These are phyloP conservation scores for Streptopelia turtur DNA, from an alignment of 2,797 vertebrate species.

Conservation along the genomic window DNA sequence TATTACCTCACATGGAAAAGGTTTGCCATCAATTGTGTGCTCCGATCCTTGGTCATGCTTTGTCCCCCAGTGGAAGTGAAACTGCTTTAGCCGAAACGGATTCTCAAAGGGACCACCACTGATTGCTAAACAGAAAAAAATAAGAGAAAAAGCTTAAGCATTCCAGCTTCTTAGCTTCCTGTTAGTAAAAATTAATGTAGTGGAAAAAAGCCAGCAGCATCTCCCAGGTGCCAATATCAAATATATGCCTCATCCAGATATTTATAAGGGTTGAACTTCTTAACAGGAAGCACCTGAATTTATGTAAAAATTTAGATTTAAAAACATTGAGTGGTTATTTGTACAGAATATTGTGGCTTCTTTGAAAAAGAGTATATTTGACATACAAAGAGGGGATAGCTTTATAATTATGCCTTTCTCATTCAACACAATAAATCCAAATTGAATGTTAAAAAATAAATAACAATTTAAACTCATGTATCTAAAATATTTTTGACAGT, in stretches of 20 bases:
- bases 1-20: conserved; percentile 90
- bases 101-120: conserved; percentile 89
- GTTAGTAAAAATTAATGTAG: not conserved
- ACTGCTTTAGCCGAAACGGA: conserved; percentile 92
- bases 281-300: not conserved
- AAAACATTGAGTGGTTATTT: not conserved
- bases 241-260: not conserved
- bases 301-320: not conserved
- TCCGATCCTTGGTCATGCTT: conserved; percentile 90
- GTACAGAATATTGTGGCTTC: not conserved
- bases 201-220: not conserved
- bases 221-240: not conserved
- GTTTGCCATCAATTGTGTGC: conserved; percentile 89
- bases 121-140: conserved; percentile 80
- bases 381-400: not conserved
- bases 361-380: not conserved
- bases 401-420: not conserved
- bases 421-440: not conserved
- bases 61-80: conserved; percentile 97
- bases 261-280: not conserved
- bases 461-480: not conserved
- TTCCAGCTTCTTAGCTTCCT: not conserved
- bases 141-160: not conserved
- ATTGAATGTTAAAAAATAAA: not conserved
- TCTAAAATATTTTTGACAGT: not conserved